Conservation (phyloP, 1,140 invertebrate genomes). For the Diplogasteroides magnus region DNA sequence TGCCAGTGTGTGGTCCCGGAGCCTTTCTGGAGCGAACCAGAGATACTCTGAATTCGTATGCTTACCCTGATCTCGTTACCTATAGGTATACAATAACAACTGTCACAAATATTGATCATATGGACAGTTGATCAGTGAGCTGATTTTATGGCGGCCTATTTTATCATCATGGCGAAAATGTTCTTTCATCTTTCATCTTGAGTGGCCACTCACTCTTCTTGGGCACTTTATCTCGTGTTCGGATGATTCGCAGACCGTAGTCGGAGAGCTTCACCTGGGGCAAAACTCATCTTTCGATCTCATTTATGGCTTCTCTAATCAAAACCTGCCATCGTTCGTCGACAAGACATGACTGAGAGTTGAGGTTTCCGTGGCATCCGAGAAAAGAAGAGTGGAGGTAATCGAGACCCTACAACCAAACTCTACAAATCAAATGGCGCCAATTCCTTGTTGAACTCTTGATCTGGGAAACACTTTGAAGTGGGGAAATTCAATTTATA, state of each 20-base stretch:
- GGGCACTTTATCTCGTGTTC: slow-evolving; percentile 17
- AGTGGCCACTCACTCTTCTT: slow-evolving; percentile 9
- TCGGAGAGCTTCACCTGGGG: slow-evolving; percentile 29
- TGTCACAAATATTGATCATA: not conserved
- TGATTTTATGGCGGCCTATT: not conserved
- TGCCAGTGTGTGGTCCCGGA: slow-evolving; percentile 10
- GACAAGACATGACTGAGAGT: slow-evolving; percentile 30
- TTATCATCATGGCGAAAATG: not conserved
- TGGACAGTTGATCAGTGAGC: not conserved
- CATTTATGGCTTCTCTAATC: no score
- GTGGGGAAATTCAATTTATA: not conserved
- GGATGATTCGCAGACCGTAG: slow-evolving; percentile 20
- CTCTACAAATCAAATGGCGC: no score
- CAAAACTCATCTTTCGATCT: not conserved
- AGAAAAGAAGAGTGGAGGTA: slow-evolving; percentile 32
- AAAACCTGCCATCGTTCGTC: slow-evolving; percentile 33
- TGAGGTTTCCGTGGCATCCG: slow-evolving; percentile 22
- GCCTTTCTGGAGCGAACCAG: slow-evolving; percentile 28
- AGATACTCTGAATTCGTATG: slow-evolving; percentile 26
- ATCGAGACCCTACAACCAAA: slow-evolving; percentile 24
- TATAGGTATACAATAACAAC: not conserved
- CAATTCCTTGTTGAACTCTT: no score
- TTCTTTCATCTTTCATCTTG: not conserved
- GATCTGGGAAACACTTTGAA: slow-evolving; percentile 7
- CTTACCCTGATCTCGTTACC: no score